A percentile compares a stretch with the other conserved stretches of the same genome.
Conservation (phyloP, 1,140 invertebrate species). For the Triops longicaudatus region DNA sequence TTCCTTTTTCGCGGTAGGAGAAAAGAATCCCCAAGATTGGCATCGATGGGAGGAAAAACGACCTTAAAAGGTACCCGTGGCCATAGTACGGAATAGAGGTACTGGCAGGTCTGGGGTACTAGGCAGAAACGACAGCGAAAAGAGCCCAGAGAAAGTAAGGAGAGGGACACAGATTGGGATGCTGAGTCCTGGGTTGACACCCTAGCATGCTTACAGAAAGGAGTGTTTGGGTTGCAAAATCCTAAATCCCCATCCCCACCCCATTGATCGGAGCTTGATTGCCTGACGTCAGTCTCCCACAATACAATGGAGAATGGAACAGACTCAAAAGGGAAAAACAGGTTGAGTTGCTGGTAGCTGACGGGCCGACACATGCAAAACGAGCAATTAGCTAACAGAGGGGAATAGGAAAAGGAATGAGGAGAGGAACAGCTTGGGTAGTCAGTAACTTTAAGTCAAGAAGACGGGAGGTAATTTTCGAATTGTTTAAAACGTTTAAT, state of each 20-base stretch:
- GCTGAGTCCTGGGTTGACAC: background rate
- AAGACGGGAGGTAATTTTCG: too few relatives aligned
- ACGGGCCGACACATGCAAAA: slow-evolving; percentile 14
- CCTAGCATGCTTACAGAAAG: background rate
- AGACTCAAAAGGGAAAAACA: background rate
- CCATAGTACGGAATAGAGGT: too few relatives aligned
- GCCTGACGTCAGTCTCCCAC: background rate
- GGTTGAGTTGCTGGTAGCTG: slow-evolving; percentile 10
- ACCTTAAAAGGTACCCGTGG: too few relatives aligned
- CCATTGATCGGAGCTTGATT: slow-evolving; percentile 9
- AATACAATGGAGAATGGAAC: background rate
- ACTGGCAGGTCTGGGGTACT: too few relatives aligned
- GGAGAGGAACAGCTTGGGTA: background rate
- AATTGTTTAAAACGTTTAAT: too few relatives aligned
- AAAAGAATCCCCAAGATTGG: background rate
- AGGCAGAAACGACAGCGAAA: too few relatives aligned
- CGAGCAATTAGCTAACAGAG: background rate
- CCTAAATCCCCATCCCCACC: background rate
- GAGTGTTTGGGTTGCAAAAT: background rate
- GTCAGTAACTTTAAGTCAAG: background rate
- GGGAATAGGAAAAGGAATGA: background rate
- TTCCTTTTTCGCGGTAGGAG: background rate
- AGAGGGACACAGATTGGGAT: background rate
- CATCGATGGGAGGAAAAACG: background rate
- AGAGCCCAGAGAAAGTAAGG: background rate